Conservation (phyloP, 2,888 invertebrate genomes). For the Psylliodes chrysocephalus region DNA sequence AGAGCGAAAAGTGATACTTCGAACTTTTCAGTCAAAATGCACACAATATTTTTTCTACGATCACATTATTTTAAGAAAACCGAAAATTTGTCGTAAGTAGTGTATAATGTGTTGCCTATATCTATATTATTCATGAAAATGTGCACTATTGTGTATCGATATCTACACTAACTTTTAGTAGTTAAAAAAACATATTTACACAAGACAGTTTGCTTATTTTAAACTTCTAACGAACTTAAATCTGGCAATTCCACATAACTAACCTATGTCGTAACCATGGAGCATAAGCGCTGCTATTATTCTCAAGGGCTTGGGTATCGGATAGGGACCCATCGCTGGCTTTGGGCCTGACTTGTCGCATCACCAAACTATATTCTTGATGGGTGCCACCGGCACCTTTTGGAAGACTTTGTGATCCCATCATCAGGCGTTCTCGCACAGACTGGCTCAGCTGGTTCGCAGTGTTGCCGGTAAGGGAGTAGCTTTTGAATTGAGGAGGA, state of each 20-base stretch:
- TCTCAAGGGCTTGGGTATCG: constrained; percentile 84
- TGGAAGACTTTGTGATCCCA: constrained; percentile 88
- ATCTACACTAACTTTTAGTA: too few species aligned
- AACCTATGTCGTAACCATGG: constrained; percentile 89
- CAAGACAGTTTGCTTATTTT: too few species aligned
- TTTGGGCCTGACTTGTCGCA: constrained; percentile 62
- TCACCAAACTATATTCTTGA: constrained; percentile 62
- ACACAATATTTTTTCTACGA: too few species aligned
- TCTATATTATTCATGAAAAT: too few species aligned
- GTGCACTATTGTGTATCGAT: too few species aligned
- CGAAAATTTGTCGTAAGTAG: too few species aligned
- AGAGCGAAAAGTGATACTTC: too few species aligned
- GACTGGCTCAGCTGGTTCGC: constrained; percentile 89
- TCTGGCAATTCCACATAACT: not conserved
- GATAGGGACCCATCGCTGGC: constrained; percentile 84
- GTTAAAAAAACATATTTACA: too few species aligned
- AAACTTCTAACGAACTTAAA: too few species aligned
- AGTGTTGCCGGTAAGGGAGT: constrained; percentile 84
- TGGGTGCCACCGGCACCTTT: constrained; percentile 67
- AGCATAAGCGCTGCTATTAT: constrained; percentile 82
- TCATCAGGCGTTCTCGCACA: constrained; percentile 82
- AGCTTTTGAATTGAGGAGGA: constrained; percentile 84
- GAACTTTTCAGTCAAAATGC: too few species aligned
- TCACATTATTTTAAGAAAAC: too few species aligned
- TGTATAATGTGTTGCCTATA: too few species aligned